These are phyloP conservation scores for Galerucella calmariensis DNA, from an alignment of 2,888 invertebrate species.

Conservation along the genomic window DNA sequence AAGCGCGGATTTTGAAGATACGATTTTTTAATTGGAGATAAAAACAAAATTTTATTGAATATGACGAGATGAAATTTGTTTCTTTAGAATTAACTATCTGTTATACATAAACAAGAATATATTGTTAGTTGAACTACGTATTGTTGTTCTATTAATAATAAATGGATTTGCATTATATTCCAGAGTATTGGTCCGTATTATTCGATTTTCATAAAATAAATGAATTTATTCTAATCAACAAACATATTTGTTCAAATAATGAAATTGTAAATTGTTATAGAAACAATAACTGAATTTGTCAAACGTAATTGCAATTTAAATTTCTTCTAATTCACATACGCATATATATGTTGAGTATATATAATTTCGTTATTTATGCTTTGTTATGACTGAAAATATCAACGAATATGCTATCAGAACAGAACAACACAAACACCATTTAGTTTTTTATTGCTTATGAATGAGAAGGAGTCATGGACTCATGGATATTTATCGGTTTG, in stretches of 20 bases:
- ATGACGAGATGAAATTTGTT: too few species aligned
- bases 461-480: neutral
- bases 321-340: neutral
- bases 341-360: neutral
- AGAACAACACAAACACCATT: neutral
- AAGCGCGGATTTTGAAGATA: too few species aligned
- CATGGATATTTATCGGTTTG: neutral
- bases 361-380: neutral
- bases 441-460: conserved; percentile 2
- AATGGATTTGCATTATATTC: neutral
- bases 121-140: too few species aligned
- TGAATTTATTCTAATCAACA: neutral
- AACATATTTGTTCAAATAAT: neutral
- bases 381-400: neutral
- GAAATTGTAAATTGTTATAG: neutral
- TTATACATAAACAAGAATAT: too few species aligned
- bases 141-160: neutral
- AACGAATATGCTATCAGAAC: neutral
- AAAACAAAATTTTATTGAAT: too few species aligned
- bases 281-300: conserved; percentile 1
- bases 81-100: too few species aligned
- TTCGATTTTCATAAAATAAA: neutral
- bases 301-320: neutral
- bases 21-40: too few species aligned
- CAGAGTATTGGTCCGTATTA: neutral